phyloP scores from a whole-genome alignment of 2,888 invertebrate species.

The Pachymerium ferrugineum region DNA sequence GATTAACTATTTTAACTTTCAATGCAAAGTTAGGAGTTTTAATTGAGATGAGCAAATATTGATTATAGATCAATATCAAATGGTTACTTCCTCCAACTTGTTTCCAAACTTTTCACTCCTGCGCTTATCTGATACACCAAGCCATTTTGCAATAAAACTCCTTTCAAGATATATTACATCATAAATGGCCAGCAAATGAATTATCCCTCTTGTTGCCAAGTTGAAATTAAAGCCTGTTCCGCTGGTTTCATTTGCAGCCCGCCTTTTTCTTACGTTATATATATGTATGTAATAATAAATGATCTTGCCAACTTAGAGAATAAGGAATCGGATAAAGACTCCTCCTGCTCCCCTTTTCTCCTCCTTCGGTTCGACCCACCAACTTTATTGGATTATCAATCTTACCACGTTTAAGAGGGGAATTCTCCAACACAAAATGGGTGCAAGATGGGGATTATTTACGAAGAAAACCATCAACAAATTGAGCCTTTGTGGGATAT shows the following conservation, averaged over 20 bases:
- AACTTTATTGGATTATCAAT: conserved; percentile 13
- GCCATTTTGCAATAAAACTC: no score
- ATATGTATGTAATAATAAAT: background rate
- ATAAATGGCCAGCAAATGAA: background rate
- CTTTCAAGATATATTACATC: background rate
- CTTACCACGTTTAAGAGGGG: conserved; percentile 13
- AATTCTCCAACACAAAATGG: conserved; percentile 6
- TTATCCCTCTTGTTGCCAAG: background rate
- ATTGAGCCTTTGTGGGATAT: background rate
- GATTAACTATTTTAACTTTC: no score
- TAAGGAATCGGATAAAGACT: background rate
- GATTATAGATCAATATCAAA: no score
- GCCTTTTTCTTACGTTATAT: background rate
- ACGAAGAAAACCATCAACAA: conserved; percentile 3
- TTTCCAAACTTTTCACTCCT: no score
- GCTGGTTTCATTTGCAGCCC: background rate
- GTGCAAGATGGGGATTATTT: conserved; percentile 1
- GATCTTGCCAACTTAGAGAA: conserved; percentile 3
- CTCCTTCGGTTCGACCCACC: conserved; percentile 4
- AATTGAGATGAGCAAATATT: no score
- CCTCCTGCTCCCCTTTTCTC: background rate
- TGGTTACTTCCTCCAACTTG: no score
- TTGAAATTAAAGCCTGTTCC: background rate
- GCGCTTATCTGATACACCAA: no score
- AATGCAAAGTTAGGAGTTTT: no score